phyloP scores from a whole-genome alignment of 2,797 vertebrate genomes.

The Phylloscopus collybita region DNA sequence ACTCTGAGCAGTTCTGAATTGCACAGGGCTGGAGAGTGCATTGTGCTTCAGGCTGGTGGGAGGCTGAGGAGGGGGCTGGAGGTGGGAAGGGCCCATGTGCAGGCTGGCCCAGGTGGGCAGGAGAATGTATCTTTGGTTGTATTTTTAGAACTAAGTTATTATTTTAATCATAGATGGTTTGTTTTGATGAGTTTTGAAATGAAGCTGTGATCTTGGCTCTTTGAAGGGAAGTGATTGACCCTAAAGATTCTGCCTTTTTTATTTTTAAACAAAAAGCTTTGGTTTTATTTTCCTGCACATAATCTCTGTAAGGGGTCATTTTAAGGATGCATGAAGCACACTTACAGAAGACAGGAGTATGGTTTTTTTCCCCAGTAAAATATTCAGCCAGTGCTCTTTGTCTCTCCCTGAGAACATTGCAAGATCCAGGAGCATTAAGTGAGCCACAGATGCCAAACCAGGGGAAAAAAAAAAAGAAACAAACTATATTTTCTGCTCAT shows the following conservation, averaged over 20 bases:
- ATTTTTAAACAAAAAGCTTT: slow-evolving; percentile 40
- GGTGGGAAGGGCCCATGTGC: not conserved
- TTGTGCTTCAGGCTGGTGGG: not conserved
- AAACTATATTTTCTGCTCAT: slow-evolving; percentile 81
- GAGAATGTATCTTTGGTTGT: not conserved
- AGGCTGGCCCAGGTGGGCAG: not conserved
- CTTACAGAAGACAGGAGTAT: not conserved
- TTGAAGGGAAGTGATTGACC: slow-evolving; percentile 30
- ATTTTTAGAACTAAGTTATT: slow-evolving; percentile 6
- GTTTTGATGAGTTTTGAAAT: slow-evolving; percentile 39
- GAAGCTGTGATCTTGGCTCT: not conserved
- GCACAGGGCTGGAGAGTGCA: rapidly evolving
- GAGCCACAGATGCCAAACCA: slow-evolving; percentile 69
- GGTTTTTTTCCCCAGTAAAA: slow-evolving; percentile 31
- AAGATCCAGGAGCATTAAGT: slow-evolving; percentile 57
- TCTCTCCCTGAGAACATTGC: slow-evolving; percentile 65
- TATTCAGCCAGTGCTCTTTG: slow-evolving; percentile 40
- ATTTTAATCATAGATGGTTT: slow-evolving; percentile 35
- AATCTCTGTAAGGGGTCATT: slow-evolving; percentile 46
- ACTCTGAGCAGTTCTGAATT: not conserved
- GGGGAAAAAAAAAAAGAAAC: slow-evolving; percentile 63
- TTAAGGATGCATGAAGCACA: slow-evolving; percentile 42
- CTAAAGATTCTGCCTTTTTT: slow-evolving; percentile 45
- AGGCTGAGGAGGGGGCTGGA: not conserved
- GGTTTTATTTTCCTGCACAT: slow-evolving; percentile 36